These are phyloP conservation scores for Myxocyprinus asiaticus DNA, from an alignment of 2,113 vertebrate species.

Conservation along the genomic window DNA sequence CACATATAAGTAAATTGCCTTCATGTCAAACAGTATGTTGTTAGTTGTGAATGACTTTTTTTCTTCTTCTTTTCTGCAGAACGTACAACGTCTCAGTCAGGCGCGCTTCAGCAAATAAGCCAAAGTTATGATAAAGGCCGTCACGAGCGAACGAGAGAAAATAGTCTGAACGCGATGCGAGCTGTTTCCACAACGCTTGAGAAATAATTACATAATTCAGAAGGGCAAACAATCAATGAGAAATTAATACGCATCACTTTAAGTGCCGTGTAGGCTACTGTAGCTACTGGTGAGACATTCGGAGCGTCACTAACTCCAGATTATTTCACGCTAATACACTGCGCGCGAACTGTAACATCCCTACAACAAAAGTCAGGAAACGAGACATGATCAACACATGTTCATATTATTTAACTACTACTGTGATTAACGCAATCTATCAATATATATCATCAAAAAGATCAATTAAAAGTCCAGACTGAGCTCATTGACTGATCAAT, in stretches of 20 bases:
- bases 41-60: neutral
- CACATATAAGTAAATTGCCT: neutral
- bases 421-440: neutral
- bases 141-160: neutral
- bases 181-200: neutral
- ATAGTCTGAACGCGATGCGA: neutral
- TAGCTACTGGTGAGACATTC: neutral
- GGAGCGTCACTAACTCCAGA: neutral
- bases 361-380: neutral
- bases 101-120: neutral
- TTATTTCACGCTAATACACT: neutral
- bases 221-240: neutral
- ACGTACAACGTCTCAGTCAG: neutral
- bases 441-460: neutral
- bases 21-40: neutral
- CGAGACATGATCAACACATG: neutral
- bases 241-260: neutral
- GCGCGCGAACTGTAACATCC: neutral
- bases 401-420: neutral
- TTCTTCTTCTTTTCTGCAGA: neutral
- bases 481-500: constrained; percentile 10
- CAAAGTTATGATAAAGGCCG: neutral
- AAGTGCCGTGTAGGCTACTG: neutral
- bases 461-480: constrained; percentile 7
- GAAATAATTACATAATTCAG: neutral